Evolutionary conservation across 1,140 invertebrate genomes (phyloP), one percentile per base, ranked within the genome.

Genomic region (Bactericera cockerelli): DNA sequence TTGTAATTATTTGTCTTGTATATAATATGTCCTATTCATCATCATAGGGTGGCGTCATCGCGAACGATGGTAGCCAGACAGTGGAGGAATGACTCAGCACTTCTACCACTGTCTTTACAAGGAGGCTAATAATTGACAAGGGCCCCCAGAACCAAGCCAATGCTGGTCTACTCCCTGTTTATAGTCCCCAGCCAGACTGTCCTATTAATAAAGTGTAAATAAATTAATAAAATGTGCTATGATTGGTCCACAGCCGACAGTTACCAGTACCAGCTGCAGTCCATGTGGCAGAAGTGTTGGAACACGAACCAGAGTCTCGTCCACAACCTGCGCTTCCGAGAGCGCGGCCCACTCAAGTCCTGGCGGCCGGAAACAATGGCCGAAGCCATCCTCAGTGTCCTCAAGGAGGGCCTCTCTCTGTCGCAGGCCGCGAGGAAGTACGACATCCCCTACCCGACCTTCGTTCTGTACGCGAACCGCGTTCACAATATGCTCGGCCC

Each of bases 221-320:
- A n/a, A n/a, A n/a, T n/a, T n/a, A n/a, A n/a, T n/a, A n/a, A n/a
- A n/a, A n/a, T n/a, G n/a, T n/a, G n/a, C n/a, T n/a, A n/a, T n/a
- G n/a, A n/a, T n/a, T n/a, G 6, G 42, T 49, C 22, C 42, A 10
- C 79, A 83, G 81, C 85, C 86, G 88, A 90, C 78, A 89, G 86
- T 77, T 93, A 92, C 77, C 89, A 93, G 73, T 91, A 91, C 71
- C 89, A 92, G 72, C 74, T 93, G 69, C 89, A 93, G 71, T 88
- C 85, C 31, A 88, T 91, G 81, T 93, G 89, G 89, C 89, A 93
- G 71, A 92, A 91, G 70, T 91, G 88, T 72, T 93, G 89, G 88
- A 91, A 85, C 69, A 90, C 86, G 57, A 89, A 89, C 72, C 87
- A 89, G 70, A 86, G 82, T 63, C 75, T 90, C 64, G 84, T 90